phyloP scores from a whole-genome alignment of 2,888 invertebrate species.

The Synanthedon andrenaeformis region DNA sequence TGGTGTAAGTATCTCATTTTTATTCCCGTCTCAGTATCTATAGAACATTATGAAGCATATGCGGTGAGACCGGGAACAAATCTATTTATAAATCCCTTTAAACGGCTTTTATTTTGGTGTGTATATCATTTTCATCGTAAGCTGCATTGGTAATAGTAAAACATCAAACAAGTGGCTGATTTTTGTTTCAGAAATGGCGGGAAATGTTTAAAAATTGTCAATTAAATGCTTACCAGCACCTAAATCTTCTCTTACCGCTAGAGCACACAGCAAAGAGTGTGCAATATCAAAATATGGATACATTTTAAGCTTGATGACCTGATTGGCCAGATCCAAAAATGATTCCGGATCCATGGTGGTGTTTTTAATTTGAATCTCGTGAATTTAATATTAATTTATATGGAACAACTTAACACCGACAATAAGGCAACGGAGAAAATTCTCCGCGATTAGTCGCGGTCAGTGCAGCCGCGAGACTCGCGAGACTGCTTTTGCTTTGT shows the following conservation, averaged over 20 bases:
- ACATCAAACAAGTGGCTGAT: too few species aligned
- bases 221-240: constrained; percentile 79
- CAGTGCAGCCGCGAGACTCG: constrained; percentile 65
- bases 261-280: constrained; percentile 93
- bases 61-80: constrained; percentile 32
- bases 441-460: constrained; percentile 62
- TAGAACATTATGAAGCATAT: constrained; percentile 2
- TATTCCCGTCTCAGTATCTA: too few species aligned
- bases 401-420: constrained; percentile 64
- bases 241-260: constrained; percentile 95
- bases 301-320: constrained; percentile 99
- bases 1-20: too few species aligned
- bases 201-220: constrained; percentile 25
- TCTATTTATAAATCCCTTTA: constrained; percentile 19
- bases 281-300: constrained; percentile 99
- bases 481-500: constrained; percentile 50
- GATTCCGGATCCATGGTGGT: constrained; percentile 92
- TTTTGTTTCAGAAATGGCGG: constrained; percentile 17
- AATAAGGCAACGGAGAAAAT: constrained; percentile 41
- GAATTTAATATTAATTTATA: constrained; percentile 22
- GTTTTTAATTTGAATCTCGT: constrained; percentile 20
- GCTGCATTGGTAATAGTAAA: too few species aligned
- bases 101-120: not conserved
- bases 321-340: constrained; percentile 97
- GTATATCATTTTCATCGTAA: not conserved